Conservation (phyloP, 2,797 vertebrate genomes). For the Schizothorax lantsangensis region DNA sequence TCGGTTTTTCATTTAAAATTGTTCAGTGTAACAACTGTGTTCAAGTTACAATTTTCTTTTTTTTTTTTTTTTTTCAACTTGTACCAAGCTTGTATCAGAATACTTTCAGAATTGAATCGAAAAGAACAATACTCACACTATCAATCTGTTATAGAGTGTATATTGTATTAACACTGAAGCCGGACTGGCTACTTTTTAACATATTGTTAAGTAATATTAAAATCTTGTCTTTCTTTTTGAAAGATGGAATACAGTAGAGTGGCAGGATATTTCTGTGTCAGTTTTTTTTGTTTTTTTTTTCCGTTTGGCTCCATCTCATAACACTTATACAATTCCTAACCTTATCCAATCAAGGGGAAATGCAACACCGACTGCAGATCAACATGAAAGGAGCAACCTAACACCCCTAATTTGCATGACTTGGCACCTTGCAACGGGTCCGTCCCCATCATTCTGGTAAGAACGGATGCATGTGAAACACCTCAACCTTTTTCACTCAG, state of each 20-base stretch:
- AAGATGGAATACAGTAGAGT: conserved; percentile 99
- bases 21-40: conserved; percentile 82
- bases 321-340: conserved; percentile 12
- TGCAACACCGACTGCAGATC: conserved; percentile 6
- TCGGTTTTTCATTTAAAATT: conserved; percentile 80
- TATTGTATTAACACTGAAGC: conserved; percentile 99
- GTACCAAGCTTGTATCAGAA: conserved; percentile 98
- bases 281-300: conserved; percentile 63
- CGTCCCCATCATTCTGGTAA: conserved; percentile 33
- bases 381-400: not conserved
- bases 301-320: conserved; percentile 4
- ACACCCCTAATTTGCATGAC: conserved; percentile 40
- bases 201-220: conserved; percentile 99
- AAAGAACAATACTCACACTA: conserved; percentile 94
- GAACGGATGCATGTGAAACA: conserved; percentile 9
- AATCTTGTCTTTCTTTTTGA: conserved; percentile 99
- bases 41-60: conserved; percentile 85
- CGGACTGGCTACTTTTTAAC: conserved; percentile 99
- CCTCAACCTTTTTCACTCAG: conserved; percentile 18
- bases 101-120: conserved; percentile 89
- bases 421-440: conserved; percentile 25
- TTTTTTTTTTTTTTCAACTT: conserved; percentile 75
- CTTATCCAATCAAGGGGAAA: conserved; percentile 31
- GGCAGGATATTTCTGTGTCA: conserved; percentile 81
- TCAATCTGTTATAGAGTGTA: conserved; percentile 98